phyloP scores from a whole-genome alignment of 2,797 vertebrate species.

The Geotrypetes seraphini region DNA sequence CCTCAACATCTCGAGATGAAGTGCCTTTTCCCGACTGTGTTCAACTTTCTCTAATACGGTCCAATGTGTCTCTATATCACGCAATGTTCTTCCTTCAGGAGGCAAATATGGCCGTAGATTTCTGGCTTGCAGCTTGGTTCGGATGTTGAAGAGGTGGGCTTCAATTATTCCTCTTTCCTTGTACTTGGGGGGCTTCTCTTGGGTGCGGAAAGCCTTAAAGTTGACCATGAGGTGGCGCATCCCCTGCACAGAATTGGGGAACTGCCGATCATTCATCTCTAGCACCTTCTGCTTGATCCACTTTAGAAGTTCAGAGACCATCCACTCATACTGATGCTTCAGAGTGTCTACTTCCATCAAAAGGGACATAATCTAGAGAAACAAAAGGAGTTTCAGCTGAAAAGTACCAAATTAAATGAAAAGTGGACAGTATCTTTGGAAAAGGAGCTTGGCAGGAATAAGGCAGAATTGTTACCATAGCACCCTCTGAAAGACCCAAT shows the following conservation, averaged over 20 bases:
- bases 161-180: conserved; percentile 75
- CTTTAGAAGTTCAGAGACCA: conserved; percentile 64
- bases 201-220: conserved; percentile 71
- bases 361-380: conserved; percentile 67
- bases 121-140: conserved; percentile 69
- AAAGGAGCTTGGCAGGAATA: no score
- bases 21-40: conserved; percentile 57
- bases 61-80: conserved; percentile 74
- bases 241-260: conserved; percentile 70
- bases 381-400: no score
- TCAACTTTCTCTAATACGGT: conserved; percentile 67
- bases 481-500: no score
- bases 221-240: conserved; percentile 62
- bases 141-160: conserved; percentile 73
- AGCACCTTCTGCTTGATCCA: conserved; percentile 71
- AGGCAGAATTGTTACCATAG: no score
- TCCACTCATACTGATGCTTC: conserved; percentile 58
- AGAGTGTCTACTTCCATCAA: conserved; percentile 67
- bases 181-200: conserved; percentile 78
- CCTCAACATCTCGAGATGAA: conserved; percentile 63
- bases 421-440: no score
- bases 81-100: conserved; percentile 57
- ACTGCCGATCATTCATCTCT: conserved; percentile 58
- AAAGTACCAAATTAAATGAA: no score
- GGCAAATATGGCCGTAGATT: conserved; percentile 70